These are phyloP conservation scores for Oceanodroma tethys DNA, from an alignment of 2,113 vertebrate species.

Conservation along the genomic window DNA sequence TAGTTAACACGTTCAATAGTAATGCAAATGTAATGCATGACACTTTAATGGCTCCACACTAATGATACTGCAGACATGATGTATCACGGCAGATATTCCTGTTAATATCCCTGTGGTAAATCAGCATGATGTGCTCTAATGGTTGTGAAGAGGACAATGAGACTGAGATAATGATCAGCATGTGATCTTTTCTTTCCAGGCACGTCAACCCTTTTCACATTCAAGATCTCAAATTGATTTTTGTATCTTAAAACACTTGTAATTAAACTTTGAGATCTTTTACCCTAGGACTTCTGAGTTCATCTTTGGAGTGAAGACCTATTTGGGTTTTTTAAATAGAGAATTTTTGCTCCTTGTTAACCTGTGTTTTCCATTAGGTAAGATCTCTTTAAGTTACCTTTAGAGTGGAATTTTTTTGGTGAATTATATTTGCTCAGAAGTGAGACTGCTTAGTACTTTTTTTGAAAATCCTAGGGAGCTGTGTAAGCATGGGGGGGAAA, in stretches of 20 bases:
- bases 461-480: neutral
- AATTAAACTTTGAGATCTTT: neutral
- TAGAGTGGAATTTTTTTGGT: neutral
- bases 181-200: neutral
- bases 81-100: neutral
- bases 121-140: neutral
- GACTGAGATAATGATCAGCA: neutral
- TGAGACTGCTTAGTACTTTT: neutral
- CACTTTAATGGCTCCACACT: neutral
- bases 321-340: neutral
- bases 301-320: neutral
- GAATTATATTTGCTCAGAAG: neutral
- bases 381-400: neutral
- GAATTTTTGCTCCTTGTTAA: neutral
- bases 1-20: fast-evolving
- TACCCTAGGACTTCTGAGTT: neutral
- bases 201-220: neutral
- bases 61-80: neutral
- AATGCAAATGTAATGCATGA: neutral
- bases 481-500: neutral
- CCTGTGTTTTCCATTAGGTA: neutral
- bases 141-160: neutral
- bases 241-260: neutral
- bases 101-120: neutral
- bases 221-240: neutral